Conservation (phyloP, 2,113 vertebrate genomes). For the Hippocampus guttulatus region DNA sequence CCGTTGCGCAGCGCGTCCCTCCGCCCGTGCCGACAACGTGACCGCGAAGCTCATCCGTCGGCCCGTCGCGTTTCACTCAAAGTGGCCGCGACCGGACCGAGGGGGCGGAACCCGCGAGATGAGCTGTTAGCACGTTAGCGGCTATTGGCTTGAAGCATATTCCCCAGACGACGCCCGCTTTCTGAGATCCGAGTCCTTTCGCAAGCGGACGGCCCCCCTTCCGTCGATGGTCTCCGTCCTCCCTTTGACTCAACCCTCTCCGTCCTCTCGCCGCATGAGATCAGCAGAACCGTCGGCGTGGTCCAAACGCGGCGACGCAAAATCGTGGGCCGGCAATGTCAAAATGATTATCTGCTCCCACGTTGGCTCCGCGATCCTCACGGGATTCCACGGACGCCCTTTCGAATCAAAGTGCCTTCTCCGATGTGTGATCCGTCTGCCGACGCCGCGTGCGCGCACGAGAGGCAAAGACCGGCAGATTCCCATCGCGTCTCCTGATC, state of each 20-base stretch:
- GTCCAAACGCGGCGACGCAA: not conserved
- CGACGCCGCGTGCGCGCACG: constrained; percentile 1
- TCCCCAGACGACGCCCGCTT: constrained; percentile 16
- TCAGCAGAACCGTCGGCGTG: constrained; percentile 11
- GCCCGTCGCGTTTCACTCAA: no score
- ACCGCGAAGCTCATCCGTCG: no score
- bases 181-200: constrained; percentile 14
- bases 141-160: no score
- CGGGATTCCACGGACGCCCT: constrained; percentile 24
- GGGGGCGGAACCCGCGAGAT: no score
- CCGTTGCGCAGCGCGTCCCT: no score
- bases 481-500: constrained; percentile 15
- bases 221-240: constrained; percentile 1
- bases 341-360: constrained; percentile 40
- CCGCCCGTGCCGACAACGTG: no score
- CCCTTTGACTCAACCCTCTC: constrained; percentile 26
- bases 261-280: constrained; percentile 28
- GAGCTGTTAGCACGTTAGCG: no score
- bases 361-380: constrained; percentile 32
- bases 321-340: no score
- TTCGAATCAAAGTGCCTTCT: constrained; percentile 29
- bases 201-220: not conserved
- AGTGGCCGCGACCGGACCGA: no score
- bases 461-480: constrained; percentile 16
- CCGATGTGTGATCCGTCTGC: constrained; percentile 39